A percentile compares a stretch with the other conserved stretches of the same genome.
Conservation (phyloP, 2,888 invertebrate species). For the Antheraea yamamai region DNA sequence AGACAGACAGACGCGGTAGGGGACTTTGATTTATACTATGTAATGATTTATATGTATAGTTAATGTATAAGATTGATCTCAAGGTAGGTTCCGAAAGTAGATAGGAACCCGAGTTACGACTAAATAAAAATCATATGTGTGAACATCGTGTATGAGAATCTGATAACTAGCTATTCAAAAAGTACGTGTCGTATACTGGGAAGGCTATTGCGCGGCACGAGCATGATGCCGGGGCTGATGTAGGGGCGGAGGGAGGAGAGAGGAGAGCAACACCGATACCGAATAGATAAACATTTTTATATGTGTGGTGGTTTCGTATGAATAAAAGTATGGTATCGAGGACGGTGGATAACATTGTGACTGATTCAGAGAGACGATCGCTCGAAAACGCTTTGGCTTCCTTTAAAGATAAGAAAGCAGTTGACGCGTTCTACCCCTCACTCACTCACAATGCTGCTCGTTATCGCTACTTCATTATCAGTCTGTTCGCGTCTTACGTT, state of each 20-base stretch:
- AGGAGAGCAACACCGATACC: neutral
- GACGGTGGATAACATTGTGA: neutral
- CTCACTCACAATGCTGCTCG: neutral
- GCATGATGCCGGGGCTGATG: neutral
- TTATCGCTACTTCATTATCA: neutral
- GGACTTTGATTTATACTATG: no score
- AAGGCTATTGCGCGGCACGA: neutral
- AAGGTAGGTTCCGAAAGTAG: neutral
- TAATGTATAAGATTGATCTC: neutral
- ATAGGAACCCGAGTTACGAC: neutral
- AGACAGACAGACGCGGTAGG: no score
- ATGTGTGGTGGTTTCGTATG: conserved; percentile 6
- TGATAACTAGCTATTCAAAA: neutral
- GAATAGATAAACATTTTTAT: neutral
- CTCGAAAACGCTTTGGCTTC: neutral
- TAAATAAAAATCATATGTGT: neutral
- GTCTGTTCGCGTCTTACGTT: neutral
- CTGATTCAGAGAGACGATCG: neutral
- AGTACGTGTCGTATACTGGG: neutral
- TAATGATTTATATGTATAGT: no score
- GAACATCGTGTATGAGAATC: neutral
- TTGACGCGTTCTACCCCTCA: neutral
- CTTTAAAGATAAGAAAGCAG: neutral
- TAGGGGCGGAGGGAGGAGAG: neutral
- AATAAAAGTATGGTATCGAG: neutral